Evolutionary conservation across 2,113 vertebrate genomes (phyloP).

Genomic region (Syngnathus floridae): DNA sequence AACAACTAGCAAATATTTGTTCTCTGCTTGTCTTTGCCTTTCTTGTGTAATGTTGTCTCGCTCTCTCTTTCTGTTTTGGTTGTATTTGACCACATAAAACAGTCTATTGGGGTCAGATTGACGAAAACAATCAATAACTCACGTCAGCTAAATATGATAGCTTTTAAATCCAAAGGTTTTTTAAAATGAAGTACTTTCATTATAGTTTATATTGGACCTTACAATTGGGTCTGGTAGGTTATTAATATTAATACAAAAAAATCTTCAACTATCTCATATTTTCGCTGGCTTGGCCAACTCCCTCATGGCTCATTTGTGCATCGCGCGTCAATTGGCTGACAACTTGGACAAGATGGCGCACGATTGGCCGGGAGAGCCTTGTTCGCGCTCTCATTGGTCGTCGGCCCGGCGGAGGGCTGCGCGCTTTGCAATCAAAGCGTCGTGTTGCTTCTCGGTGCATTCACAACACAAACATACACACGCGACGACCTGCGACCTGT

Average conservation of each 20-base stretch:
- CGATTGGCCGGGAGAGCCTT: constrained; percentile 24
- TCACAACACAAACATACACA: not conserved
- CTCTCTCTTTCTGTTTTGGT: not conserved
- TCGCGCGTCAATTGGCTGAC: constrained; percentile 25
- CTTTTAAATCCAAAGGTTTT: too few relatives aligned
- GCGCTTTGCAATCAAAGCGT: constrained; percentile 9
- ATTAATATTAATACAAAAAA: too few relatives aligned
- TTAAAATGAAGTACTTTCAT: not conserved
- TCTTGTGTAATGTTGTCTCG: not conserved
- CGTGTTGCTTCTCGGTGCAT: not conserved
- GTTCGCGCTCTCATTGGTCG: constrained; percentile 34
- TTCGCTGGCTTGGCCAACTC: not conserved
- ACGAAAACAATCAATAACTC: not conserved
- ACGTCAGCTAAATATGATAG: not conserved
- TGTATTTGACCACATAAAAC: not conserved
- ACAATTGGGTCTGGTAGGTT: too few relatives aligned
- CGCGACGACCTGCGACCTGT: not conserved
- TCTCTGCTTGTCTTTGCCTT: not conserved
- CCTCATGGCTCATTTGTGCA: constrained; percentile 67
- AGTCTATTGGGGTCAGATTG: not conserved
- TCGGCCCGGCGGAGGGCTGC: rapidly evolving
- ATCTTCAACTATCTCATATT: too few relatives aligned
- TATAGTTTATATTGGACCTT: not conserved
- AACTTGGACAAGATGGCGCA: rapidly evolving
- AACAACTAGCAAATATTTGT: not conserved